Base-by-base conservation (phyloP, 2,797 vertebrate species). In the Enoplosus armatus region DNA sequence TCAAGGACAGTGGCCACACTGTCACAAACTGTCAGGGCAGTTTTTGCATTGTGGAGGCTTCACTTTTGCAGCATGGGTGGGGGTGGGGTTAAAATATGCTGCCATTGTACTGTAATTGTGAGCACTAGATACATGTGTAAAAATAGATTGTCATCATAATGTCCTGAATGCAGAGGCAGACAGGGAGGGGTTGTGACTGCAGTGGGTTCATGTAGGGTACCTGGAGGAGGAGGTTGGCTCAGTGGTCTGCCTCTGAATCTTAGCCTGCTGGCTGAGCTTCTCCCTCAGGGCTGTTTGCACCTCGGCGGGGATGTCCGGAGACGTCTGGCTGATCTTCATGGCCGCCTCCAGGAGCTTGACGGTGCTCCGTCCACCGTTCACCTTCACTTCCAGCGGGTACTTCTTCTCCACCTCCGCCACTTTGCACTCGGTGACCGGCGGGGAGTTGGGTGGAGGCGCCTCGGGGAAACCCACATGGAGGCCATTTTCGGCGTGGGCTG, bases 261-360 rank as follows among this genome's bases (percentile, higher is more conserved):
- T 97, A 8, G 96, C 96, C 62, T 98, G 97, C 87, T 96, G 96
- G 92, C 95, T 96, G 60, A 98, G 94, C 87, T 96, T 97, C 70
- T 97, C 97, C 74, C 96, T 97, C 85, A 98, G 92, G 0, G 97
- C 96, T 0, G 96, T 98, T 84, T 99, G 97, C 72, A 99, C 97
- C 93, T 99, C 98, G 0, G 98, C 97, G 3, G 98, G 98, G 81
- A 99, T 99, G 86, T 99, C 98, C 0, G 98, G 98, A 2, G 97
- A 99, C 6, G 98, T 99, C 96, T 99, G 98, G 92, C 98, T 99
- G 91, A 99, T 99, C 95, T 99, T 99, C 97, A 99, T 96, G 1
- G 98, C 97, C 0, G 97, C 96, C 85, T 99, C 97, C 31, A 97
- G 92, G 31, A 96, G 93, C 90, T 96, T 97, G 26, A 95, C 92